phyloP scores from a whole-genome alignment of 2,797 vertebrate species.

The Epinephelus malabaricus region DNA sequence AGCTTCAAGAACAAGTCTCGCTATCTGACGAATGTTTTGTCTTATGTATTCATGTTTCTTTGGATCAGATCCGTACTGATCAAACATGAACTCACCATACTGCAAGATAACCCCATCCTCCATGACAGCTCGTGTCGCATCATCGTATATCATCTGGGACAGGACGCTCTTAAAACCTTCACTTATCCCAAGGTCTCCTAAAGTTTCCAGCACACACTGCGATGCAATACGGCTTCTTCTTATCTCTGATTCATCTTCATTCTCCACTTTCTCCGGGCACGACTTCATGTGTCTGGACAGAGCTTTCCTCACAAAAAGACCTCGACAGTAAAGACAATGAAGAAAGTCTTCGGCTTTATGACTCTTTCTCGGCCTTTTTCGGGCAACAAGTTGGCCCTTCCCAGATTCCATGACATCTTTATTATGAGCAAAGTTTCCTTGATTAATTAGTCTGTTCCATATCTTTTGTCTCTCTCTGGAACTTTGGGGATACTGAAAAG shows the following conservation, averaged over 20 bases:
- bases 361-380: constrained; percentile 26
- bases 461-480: constrained; percentile 68
- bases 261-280: constrained; percentile 52
- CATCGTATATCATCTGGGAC: constrained; percentile 65
- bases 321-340: constrained; percentile 72
- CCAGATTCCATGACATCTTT: constrained; percentile 65
- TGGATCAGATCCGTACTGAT: background rate
- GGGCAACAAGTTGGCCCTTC: constrained; percentile 60
- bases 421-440: constrained; percentile 79
- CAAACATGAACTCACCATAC: constrained; percentile 66
- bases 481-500: constrained; percentile 59
- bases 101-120: constrained; percentile 64
- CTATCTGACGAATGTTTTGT: constrained; percentile 72
- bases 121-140: constrained; percentile 62
- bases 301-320: constrained; percentile 40
- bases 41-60: constrained; percentile 52
- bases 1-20: constrained; percentile 72
- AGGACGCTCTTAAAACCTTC: constrained; percentile 54
- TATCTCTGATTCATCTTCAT: background rate
- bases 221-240: constrained; percentile 11
- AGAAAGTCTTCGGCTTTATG: constrained; percentile 59
- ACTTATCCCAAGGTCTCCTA: constrained; percentile 47
- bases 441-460: constrained; percentile 66
- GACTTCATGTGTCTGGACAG: constrained; percentile 51
- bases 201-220: constrained; percentile 49